Conservation (phyloP, 2,113 vertebrate genomes). For the Recurvirostra avosetta region DNA sequence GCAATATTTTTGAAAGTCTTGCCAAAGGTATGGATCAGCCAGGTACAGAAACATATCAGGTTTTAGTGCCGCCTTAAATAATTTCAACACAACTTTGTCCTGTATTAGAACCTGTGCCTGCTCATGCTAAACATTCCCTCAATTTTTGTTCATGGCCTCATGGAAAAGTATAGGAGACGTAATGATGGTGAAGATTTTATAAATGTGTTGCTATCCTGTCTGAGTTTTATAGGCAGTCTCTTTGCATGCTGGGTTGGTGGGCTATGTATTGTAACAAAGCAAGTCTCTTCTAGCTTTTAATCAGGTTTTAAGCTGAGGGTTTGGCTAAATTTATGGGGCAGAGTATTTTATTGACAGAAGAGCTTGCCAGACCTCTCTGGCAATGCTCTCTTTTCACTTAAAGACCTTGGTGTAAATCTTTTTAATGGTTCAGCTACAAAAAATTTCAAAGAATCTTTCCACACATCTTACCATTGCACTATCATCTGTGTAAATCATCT, state of each 20-base stretch:
- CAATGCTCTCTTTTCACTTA: slow-evolving; percentile 53
- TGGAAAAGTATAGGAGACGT: background rate
- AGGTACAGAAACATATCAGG: background rate
- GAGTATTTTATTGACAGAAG: slow-evolving; percentile 51
- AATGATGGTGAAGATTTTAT: background rate
- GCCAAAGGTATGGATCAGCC: background rate
- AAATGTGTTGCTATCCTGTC: background rate
- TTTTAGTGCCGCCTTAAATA: background rate
- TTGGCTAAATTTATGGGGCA: slow-evolving; percentile 49
- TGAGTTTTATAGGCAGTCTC: background rate
- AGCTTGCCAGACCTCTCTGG: slow-evolving; percentile 54
- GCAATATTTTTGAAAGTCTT: background rate
- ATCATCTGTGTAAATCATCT: slow-evolving; percentile 59
- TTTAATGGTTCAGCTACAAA: slow-evolving; percentile 38
- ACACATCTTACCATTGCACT: background rate
- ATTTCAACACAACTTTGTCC: background rate
- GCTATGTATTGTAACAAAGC: background rate
- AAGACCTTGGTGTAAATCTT: slow-evolving; percentile 66
- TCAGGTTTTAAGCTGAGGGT: slow-evolving; percentile 28
- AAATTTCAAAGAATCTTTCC: slow-evolving; percentile 29
- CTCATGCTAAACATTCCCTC: background rate
- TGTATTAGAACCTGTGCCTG: background rate
- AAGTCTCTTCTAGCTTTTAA: slow-evolving; percentile 25
- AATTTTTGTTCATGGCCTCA: background rate
- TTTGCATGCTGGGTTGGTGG: background rate